Evolutionary conservation across 2,797 vertebrate species (phyloP).

Genomic region (Dryobates pubescens): DNA sequence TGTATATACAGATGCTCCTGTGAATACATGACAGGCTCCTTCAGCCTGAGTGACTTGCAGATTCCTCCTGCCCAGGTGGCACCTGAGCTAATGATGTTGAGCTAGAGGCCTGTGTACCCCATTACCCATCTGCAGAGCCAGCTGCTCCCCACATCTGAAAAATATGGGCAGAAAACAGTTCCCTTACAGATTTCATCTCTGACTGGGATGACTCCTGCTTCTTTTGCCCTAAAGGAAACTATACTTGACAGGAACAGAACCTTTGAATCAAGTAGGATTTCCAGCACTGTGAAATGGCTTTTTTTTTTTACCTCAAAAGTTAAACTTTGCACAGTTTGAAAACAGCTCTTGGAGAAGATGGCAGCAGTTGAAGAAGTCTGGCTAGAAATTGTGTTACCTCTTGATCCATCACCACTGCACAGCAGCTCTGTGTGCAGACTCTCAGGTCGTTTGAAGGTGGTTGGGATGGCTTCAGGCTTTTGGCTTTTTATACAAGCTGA

Average conservation of each 20-base stretch:
- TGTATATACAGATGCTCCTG: background rate
- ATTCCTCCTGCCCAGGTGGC: background rate
- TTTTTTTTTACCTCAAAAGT: background rate
- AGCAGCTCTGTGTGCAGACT: background rate
- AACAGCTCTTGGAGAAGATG: background rate
- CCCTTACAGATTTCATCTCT: background rate
- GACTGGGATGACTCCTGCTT: background rate
- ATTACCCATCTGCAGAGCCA: background rate
- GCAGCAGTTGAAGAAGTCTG: constrained; percentile 23
- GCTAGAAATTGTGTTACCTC: background rate
- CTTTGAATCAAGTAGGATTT: background rate
- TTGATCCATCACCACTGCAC: background rate
- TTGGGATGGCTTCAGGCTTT: constrained; percentile 57
- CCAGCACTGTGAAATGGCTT: background rate
- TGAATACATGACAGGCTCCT: background rate
- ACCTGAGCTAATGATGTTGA: background rate
- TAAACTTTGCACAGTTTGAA: constrained; percentile 29
- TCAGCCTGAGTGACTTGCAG: background rate
- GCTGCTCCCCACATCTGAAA: background rate
- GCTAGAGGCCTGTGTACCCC: background rate
- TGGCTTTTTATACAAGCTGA: constrained; percentile 56
- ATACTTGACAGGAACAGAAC: background rate
- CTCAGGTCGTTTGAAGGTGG: constrained; percentile 9
- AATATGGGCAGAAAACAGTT: background rate
- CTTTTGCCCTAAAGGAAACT: background rate